Conservation (phyloP, 2,113 vertebrate species). For the Pygoscelis adeliae region DNA sequence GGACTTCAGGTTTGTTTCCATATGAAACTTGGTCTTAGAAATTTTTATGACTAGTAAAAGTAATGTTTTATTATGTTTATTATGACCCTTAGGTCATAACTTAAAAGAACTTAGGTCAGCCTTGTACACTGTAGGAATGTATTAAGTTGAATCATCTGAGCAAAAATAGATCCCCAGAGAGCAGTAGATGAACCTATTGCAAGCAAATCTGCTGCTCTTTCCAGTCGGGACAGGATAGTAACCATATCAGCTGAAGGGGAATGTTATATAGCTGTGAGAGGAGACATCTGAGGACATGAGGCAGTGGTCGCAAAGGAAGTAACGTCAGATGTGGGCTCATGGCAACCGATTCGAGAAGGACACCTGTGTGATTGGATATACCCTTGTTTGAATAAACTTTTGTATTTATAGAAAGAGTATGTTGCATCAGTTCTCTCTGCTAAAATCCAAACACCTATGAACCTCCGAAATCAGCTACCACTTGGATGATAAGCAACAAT, state of each 20-base stretch:
- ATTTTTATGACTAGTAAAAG: not conserved
- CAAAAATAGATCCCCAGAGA: conserved; percentile 11
- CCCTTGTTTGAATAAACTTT: not conserved
- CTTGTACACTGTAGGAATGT: not conserved
- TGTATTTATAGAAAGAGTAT: not conserved
- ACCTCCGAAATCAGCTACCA: not conserved
- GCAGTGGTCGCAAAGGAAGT: not conserved
- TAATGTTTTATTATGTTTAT: not conserved
- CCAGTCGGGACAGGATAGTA: not conserved
- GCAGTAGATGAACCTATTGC: not conserved
- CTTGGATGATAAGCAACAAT: not conserved
- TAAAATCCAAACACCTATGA: not conserved
- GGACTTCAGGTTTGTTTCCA: not conserved
- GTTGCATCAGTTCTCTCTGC: not conserved
- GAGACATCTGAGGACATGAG: not conserved
- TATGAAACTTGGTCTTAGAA: not conserved
- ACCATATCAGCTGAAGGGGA: not conserved
- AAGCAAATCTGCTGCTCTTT: not conserved
- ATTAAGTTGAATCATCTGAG: conserved; percentile 10
- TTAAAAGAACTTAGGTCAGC: not conserved
- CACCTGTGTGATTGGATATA: not conserved
- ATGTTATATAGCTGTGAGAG: not conserved
- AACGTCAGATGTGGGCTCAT: not conserved
- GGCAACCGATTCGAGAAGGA: not conserved
- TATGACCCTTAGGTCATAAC: not conserved